These are phyloP conservation scores for Agriopis aurantiaria DNA, from an alignment of 2,888 invertebrate genomes.

Conservation along the genomic window DNA sequence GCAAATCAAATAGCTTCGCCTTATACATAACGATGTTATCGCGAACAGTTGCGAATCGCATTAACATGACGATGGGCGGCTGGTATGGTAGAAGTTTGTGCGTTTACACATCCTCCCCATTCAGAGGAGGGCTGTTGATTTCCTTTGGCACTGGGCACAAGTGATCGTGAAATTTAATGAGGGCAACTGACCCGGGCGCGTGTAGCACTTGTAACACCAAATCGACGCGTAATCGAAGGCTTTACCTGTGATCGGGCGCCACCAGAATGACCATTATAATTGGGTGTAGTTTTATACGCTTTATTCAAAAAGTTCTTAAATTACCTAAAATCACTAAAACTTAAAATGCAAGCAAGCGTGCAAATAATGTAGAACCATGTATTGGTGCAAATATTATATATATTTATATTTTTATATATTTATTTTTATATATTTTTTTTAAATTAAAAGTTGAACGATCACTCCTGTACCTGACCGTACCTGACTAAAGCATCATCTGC, in stretches of 20 bases:
- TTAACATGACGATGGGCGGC: conserved; percentile 46
- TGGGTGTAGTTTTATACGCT: not conserved
- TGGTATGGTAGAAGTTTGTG: conserved; percentile 37
- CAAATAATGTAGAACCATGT: not conserved
- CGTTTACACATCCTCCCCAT: conserved; percentile 46
- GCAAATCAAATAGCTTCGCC: conserved; percentile 41
- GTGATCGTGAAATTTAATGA: conserved; percentile 77
- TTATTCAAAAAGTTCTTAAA: not conserved
- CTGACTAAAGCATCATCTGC: conserved; percentile 29
- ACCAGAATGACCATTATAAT: conserved; percentile 51
- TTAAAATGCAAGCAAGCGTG: too few relatives aligned
- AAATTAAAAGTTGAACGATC: conserved; percentile 14
- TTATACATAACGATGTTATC: conserved; percentile 49
- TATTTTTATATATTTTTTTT: not conserved
- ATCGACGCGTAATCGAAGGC: conserved; percentile 66
- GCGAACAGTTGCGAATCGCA: conserved; percentile 53
- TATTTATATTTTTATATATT: too few relatives aligned
- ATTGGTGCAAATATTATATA: too few relatives aligned
- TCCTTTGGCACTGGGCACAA: conserved; percentile 53
- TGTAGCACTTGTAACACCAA: conserved; percentile 71
- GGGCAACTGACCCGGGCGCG: conserved; percentile 69
- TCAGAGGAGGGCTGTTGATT: conserved; percentile 51
- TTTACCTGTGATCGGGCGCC: conserved; percentile 51
- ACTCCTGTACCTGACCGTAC: not conserved
- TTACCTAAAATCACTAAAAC: too few relatives aligned